Percentiles rank a stretch among this genome's conserved stretches.
Conservation (phyloP, 1,140 invertebrate genomes). For the Geopemphigus sp. region DNA sequence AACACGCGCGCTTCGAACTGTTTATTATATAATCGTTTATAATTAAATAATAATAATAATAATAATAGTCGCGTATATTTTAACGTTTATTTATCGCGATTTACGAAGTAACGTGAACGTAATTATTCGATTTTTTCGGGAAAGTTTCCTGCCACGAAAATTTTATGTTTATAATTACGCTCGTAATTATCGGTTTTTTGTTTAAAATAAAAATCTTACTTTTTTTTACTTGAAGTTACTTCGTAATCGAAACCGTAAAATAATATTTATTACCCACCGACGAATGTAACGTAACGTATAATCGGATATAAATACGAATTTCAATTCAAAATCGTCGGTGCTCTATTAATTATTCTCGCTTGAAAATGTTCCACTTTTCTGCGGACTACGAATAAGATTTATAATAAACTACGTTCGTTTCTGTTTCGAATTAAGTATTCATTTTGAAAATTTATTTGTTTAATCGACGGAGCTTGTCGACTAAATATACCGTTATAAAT, state of each 20-base stretch:
- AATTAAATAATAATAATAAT: not conserved
- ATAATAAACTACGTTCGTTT: not conserved
- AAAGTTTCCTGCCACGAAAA: no score
- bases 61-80: no score
- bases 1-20: not conserved
- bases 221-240: not conserved
- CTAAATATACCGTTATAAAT: constrained; percentile 6
- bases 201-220: no score
- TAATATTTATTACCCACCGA: no score
- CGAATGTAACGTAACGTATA: no score
- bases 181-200: not conserved
- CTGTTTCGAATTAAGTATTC: constrained; percentile 16
- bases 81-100: no score
- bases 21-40: no score
- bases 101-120: no score
- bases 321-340: no score
- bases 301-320: no score
- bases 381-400: not conserved
- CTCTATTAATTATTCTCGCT: not conserved
- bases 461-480: constrained; percentile 6
- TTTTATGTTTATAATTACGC: no score
- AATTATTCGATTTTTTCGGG: no score
- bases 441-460: constrained; percentile 34
- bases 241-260: not conserved
- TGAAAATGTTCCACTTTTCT: not conserved